Percentiles rank a stretch among this genome's conserved stretches.
Conservation (phyloP, 2,888 invertebrate species). For the Tridacna gigas region DNA sequence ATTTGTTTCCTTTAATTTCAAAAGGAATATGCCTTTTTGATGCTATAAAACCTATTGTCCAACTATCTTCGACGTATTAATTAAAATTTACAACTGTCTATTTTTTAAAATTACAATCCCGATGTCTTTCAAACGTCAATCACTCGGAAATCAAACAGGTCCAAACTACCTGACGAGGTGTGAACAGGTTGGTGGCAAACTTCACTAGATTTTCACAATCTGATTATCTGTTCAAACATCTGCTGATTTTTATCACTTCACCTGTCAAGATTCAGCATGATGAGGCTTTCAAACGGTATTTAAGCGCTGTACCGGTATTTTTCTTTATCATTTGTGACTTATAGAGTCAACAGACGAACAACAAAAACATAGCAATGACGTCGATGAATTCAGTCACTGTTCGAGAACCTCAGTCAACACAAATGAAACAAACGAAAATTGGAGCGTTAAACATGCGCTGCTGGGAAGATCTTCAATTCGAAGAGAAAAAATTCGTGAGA, state of each 20-base stretch:
- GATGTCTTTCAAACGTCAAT: neutral
- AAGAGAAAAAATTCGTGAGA: slow-evolving; percentile 20
- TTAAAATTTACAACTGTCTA: no score
- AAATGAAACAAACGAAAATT: slow-evolving; percentile 17
- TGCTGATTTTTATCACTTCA: slow-evolving; percentile 18
- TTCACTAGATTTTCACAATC: neutral
- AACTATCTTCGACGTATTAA: no score
- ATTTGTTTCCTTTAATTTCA: no score
- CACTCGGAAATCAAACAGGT: neutral
- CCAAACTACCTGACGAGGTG: neutral
- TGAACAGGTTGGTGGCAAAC: neutral
- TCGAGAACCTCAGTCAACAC: no score
- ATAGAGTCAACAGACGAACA: slow-evolving; percentile 2
- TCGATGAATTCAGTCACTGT: no score
- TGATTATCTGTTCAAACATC: neutral
- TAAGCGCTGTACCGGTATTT: neutral
- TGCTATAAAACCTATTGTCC: no score
- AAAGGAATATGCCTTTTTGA: no score
- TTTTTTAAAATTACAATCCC: no score
- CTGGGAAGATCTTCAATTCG: slow-evolving; percentile 1
- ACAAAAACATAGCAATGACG: neutral
- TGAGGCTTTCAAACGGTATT: neutral
- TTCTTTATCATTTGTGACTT: neutral
- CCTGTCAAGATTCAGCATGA: neutral
- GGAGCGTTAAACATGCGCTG: neutral